Conservation (phyloP, 1,140 invertebrate species). For the Pogonomyrmex californicus region DNA sequence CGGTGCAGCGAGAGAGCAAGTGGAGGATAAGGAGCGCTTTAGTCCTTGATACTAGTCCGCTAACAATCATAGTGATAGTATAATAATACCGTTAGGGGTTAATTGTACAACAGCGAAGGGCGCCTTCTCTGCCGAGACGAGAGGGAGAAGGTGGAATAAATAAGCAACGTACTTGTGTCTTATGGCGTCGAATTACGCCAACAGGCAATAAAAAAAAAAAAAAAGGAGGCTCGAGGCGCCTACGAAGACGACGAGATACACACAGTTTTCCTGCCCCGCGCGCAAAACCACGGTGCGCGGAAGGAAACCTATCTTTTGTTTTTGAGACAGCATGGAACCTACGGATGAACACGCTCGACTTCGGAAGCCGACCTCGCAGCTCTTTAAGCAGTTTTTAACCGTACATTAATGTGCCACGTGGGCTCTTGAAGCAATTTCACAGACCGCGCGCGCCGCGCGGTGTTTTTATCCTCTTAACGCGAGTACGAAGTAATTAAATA, state of each 20-base stretch:
- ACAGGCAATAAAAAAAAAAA: conserved; percentile 70
- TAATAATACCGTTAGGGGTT: conserved; percentile 59
- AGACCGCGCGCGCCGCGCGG: conserved; percentile 60
- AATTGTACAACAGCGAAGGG: conserved; percentile 62
- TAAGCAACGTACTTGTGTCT: conserved; percentile 77
- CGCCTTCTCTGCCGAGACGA: conserved; percentile 41
- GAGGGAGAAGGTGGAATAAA: conserved; percentile 54
- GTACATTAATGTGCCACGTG: conserved; percentile 60
- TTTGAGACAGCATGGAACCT: conserved; percentile 24
- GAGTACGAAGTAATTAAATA: conserved; percentile 60
- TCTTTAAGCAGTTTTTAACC: conserved; percentile 57
- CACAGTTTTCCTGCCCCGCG: neutral
- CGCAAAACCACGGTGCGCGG: conserved; percentile 10
- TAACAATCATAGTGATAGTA: conserved; percentile 75
- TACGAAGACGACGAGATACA: conserved; percentile 54
- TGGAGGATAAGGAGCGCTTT: conserved; percentile 55
- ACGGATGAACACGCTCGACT: conserved; percentile 44
- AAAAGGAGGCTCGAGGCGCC: conserved; percentile 28
- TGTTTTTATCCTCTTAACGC: conserved; percentile 67
- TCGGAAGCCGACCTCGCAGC: conserved; percentile 56
- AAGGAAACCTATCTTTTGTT: conserved; percentile 38
- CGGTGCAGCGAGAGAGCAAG: neutral
- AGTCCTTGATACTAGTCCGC: conserved; percentile 62
- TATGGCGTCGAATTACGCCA: conserved; percentile 71
- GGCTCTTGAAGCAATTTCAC: conserved; percentile 69